phyloP scores from a whole-genome alignment of 1,140 invertebrate genomes.

The Pseudomyrmex concolor region DNA sequence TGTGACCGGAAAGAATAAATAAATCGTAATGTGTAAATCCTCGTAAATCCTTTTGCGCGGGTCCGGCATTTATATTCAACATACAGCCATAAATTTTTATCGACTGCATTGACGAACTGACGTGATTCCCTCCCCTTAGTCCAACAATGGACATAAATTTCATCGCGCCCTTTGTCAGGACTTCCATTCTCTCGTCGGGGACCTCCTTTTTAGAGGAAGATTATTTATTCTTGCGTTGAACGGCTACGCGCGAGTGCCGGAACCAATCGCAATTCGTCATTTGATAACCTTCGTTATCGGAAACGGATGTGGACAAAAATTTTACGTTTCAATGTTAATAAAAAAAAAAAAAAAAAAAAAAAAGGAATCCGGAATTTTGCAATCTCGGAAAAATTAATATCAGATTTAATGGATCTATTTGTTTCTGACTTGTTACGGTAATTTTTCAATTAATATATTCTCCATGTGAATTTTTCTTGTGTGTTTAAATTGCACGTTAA shows the following conservation, averaged over 20 bases:
- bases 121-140: slow-evolving; percentile 1
- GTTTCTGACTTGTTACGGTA: too few relatives aligned
- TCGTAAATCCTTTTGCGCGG: slow-evolving; percentile 39
- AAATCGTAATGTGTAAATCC: slow-evolving; percentile 53
- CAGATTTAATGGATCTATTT: too few relatives aligned
- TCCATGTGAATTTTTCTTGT: too few relatives aligned
- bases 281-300: slow-evolving; percentile 33
- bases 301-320: slow-evolving; percentile 12
- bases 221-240: slow-evolving; percentile 35
- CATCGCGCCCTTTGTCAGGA: slow-evolving; percentile 39
- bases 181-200: slow-evolving; percentile 1
- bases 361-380: too few relatives aligned
- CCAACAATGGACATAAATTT: slow-evolving; percentile 46
- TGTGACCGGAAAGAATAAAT: slow-evolving; percentile 51
- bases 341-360: not conserved
- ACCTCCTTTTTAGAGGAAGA: slow-evolving; percentile 25
- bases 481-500: not conserved
- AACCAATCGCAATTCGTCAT: slow-evolving; percentile 16
- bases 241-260: not conserved
- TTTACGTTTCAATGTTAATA: slow-evolving; percentile 13
- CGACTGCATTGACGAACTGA: slow-evolving; percentile 50
- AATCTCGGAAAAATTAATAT: too few relatives aligned
- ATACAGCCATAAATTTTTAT: slow-evolving; percentile 76
- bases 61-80: slow-evolving; percentile 63
- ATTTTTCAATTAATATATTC: too few relatives aligned